These are phyloP conservation scores for Octonoba sinensis DNA, from an alignment of 2,888 invertebrate genomes.

Conservation along the genomic window DNA sequence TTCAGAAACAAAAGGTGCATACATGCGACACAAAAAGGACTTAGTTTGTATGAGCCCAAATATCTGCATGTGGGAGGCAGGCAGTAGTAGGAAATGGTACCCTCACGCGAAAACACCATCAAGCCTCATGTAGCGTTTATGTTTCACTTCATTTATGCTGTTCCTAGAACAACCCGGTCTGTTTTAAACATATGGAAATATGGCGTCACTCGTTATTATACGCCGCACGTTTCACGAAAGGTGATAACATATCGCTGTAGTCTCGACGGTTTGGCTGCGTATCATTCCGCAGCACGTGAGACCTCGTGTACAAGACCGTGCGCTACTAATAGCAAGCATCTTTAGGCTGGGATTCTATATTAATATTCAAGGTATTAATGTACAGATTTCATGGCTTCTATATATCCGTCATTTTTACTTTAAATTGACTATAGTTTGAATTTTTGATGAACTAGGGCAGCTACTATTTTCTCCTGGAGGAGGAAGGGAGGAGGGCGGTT, in stretches of 20 bases:
- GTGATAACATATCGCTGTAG: conserved; percentile 58
- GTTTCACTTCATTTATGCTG: conserved; percentile 56
- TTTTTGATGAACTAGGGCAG: too few species aligned
- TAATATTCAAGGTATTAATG: too few species aligned
- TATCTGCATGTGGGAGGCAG: conserved; percentile 33
- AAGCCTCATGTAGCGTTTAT: conserved; percentile 53
- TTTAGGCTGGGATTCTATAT: too few species aligned
- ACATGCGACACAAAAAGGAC: conserved; percentile 9
- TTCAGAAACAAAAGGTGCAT: conserved; percentile 15
- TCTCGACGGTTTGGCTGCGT: not conserved
- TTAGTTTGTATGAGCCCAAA: conserved; percentile 24
- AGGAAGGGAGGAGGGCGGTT: too few species aligned
- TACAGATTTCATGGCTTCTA: too few species aligned
- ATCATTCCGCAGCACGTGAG: too few species aligned
- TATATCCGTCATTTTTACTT: too few species aligned
- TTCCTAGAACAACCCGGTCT: conserved; percentile 32
- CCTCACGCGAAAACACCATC: conserved; percentile 56
- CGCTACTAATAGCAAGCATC: too few species aligned
- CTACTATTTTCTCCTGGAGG: too few species aligned
- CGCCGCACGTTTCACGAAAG: conserved; percentile 45
- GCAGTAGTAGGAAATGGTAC: conserved; percentile 27
- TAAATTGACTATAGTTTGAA: too few species aligned
- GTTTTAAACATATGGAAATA: conserved; percentile 11
- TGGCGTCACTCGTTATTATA: conserved; percentile 36
- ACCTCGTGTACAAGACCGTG: too few species aligned